phyloP scores from a whole-genome alignment of 2,888 invertebrate species.

The Brachypterus glaber region DNA sequence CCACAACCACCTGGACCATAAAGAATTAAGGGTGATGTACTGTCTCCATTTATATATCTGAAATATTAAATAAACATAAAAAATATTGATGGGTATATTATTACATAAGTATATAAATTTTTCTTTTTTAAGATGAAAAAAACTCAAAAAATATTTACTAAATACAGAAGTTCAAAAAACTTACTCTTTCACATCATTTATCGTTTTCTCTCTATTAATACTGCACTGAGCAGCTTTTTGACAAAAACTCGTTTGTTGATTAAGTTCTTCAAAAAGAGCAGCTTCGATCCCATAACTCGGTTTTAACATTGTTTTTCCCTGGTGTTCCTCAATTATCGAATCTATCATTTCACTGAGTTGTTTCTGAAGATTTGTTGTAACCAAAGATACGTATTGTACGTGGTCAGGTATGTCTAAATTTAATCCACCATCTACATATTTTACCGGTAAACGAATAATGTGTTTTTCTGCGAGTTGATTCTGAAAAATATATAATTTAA shows the following conservation, averaged over 20 bases:
- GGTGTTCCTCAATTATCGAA: slow-evolving; percentile 58
- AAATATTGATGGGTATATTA: too few species aligned
- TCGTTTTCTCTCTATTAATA: slow-evolving; percentile 57
- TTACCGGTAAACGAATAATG: slow-evolving; percentile 52
- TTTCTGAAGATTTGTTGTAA: slow-evolving; percentile 55
- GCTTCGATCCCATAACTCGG: slow-evolving; percentile 55
- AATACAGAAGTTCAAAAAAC: slow-evolving; percentile 23
- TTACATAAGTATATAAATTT: too few species aligned
- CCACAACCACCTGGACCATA: slow-evolving; percentile 76
- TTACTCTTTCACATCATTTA: slow-evolving; percentile 59
- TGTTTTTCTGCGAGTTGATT: slow-evolving; percentile 65
- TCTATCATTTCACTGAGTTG: slow-evolving; percentile 61
- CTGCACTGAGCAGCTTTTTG: slow-evolving; percentile 61
- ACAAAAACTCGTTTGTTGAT: slow-evolving; percentile 63
- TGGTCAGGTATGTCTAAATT: slow-evolving; percentile 48
- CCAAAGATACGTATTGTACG: slow-evolving; percentile 52
- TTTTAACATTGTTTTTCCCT: slow-evolving; percentile 47
- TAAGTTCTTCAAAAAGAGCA: slow-evolving; percentile 56
- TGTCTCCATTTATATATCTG: slow-evolving; percentile 57
- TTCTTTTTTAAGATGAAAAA: too few species aligned
- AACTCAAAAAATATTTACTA: too few species aligned
- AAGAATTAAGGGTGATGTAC: slow-evolving; percentile 57
- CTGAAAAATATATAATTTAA: slow-evolving; percentile 36
- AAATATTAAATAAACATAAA: slow-evolving; percentile 18
- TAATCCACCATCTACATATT: slow-evolving; percentile 44